Conservation (phyloP, 2,888 invertebrate genomes). For the Ferdinandea cuprea region DNA sequence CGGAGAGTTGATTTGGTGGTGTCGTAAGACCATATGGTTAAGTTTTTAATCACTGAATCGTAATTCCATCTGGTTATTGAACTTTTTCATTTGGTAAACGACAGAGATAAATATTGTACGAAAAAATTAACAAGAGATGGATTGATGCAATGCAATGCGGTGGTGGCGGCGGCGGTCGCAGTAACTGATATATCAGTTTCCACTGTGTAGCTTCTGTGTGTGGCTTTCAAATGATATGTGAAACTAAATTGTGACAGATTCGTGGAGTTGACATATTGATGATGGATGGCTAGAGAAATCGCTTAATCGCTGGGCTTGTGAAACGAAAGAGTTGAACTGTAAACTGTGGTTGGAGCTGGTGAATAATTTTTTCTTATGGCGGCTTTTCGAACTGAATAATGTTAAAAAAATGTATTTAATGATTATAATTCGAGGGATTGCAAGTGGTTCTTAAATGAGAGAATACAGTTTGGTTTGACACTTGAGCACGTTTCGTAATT, state of each 20-base stretch:
- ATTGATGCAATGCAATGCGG: slow-evolving; percentile 44
- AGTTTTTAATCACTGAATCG: slow-evolving; percentile 50
- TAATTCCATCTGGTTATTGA: slow-evolving; percentile 71
- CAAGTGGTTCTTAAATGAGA: no score
- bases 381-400: no score
- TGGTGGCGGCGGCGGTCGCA: slow-evolving; percentile 12
- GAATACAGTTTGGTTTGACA: no score
- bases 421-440: no score
- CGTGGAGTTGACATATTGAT: slow-evolving; percentile 60
- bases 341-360: slow-evolving; percentile 37
- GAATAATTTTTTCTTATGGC: not conserved
- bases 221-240: slow-evolving; percentile 58
- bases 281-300: slow-evolving; percentile 61
- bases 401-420: no score
- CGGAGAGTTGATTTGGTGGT: slow-evolving; percentile 12
- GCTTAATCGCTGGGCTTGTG: slow-evolving; percentile 14
- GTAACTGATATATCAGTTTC: slow-evolving; percentile 44
- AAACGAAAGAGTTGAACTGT: slow-evolving; percentile 52
- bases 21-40: slow-evolving; percentile 42
- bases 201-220: slow-evolving; percentile 35
- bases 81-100: slow-evolving; percentile 29
- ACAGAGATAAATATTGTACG: not conserved
- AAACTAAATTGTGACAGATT: slow-evolving; percentile 44
- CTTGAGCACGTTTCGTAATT: no score
- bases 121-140: slow-evolving; percentile 32